Percentiles rank a stretch among this genome's conserved stretches.
phyloP scores from a whole-genome alignment of 2,113 vertebrate species.

The Puma concolor region DNA sequence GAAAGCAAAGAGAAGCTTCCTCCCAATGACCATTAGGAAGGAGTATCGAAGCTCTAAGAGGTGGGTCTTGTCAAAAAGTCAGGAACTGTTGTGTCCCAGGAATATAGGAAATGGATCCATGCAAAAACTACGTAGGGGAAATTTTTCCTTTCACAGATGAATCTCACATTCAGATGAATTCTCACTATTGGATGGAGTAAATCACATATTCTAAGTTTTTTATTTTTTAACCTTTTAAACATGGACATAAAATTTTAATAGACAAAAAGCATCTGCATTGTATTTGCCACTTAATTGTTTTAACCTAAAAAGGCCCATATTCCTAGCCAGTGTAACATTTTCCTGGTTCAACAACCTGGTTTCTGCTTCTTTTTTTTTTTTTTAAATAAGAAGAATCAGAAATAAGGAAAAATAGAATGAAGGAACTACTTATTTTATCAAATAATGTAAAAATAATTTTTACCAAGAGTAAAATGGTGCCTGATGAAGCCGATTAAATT shows the following conservation, averaged over 20 bases:
- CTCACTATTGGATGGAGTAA: not conserved
- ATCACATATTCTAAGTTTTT: not conserved
- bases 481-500: not conserved
- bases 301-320: not conserved
- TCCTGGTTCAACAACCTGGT: not conserved
- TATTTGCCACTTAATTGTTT: constrained; percentile 28
- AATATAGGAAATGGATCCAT: not conserved
- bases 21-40: not conserved
- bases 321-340: not conserved
- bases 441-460: constrained; percentile 9
- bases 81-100: not conserved
- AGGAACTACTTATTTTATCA: not conserved
- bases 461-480: not conserved
- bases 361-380: not conserved
- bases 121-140: not conserved
- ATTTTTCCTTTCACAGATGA: not conserved
- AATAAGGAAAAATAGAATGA: not conserved
- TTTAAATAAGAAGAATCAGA: not conserved
- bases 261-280: not conserved
- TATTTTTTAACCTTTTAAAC: constrained; percentile 18
- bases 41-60: not conserved
- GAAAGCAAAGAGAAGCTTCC: constrained; percentile 6
- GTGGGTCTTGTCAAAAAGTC: not conserved
- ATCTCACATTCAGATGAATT: not conserved
- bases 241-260: not conserved